A percentile compares a stretch with the other conserved stretches of the same genome.
These are phyloP conservation scores for Donacobius atricapilla DNA, from an alignment of 2,113 vertebrate species.

Conservation along the genomic window DNA sequence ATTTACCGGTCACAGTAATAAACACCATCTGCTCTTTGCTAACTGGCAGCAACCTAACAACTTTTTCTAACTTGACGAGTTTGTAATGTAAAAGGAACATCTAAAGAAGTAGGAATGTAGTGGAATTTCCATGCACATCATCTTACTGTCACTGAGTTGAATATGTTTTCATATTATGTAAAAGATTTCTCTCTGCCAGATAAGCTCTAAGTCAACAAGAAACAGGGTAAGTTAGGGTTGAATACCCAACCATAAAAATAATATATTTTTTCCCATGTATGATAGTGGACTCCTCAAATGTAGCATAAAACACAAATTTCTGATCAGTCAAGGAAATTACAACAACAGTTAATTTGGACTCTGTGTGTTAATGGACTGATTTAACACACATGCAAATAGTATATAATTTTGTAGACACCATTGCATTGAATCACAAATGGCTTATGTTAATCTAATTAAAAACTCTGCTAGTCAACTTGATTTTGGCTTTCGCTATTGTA, in stretches of 20 bases:
- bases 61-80: neutral
- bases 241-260: neutral
- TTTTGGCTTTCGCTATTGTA: conserved; percentile 34
- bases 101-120: neutral
- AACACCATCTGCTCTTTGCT: conserved; percentile 55
- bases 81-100: neutral
- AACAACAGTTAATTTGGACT: neutral
- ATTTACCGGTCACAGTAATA: conserved; percentile 23
- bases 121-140: neutral
- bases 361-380: neutral
- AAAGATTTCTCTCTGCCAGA: neutral
- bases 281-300: neutral
- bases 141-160: neutral
- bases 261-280: neutral
- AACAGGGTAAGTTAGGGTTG: neutral
- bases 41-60: conserved; percentile 9
- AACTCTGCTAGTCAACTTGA: conserved; percentile 14
- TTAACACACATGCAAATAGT: neutral
- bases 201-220: neutral
- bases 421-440: conserved; percentile 23
- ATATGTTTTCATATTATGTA: neutral
- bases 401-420: neutral
- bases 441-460: conserved; percentile 50
- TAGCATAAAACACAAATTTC: neutral
- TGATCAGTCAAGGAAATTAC: neutral